These are phyloP conservation scores for Oryctes rhinoceros DNA, from an alignment of 1,140 invertebrate genomes.

Conservation along the genomic window DNA sequence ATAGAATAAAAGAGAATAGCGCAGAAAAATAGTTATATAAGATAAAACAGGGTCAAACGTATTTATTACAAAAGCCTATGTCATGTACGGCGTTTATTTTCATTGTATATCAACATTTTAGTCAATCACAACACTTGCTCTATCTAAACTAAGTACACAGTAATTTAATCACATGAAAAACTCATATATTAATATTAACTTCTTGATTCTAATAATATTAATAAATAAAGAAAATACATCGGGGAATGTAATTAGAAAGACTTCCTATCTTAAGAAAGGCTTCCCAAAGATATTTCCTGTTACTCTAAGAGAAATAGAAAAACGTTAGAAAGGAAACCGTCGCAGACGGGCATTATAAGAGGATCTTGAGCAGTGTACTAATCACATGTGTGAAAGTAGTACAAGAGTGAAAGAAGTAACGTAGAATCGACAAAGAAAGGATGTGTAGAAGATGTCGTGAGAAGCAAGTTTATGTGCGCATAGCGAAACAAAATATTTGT, in stretches of 20 bases:
- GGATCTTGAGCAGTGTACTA: background rate
- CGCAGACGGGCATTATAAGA: background rate
- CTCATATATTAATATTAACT: too few species aligned
- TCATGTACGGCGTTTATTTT: background rate
- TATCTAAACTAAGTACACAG: too few species aligned
- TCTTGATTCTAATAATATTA: too few species aligned
- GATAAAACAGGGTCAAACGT: background rate
- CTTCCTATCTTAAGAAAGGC: too few species aligned
- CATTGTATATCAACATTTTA: too few species aligned
- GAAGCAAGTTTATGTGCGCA: background rate
- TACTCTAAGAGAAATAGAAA: background rate
- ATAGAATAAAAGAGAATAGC: background rate
- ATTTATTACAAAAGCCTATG: background rate
- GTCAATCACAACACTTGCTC: too few species aligned
- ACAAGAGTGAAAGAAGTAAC: background rate
- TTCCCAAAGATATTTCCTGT: background rate
- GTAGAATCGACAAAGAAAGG: background rate
- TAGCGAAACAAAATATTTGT: too few species aligned
- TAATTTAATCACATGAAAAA: too few species aligned
- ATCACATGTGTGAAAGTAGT: constrained; percentile 10
- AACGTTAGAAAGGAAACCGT: background rate
- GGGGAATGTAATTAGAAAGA: too few species aligned
- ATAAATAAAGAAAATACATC: too few species aligned
- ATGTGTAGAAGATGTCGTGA: background rate
- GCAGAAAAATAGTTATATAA: constrained; percentile 1